Conservation (phyloP, 2,888 invertebrate species). For the Hedya salicella region DNA sequence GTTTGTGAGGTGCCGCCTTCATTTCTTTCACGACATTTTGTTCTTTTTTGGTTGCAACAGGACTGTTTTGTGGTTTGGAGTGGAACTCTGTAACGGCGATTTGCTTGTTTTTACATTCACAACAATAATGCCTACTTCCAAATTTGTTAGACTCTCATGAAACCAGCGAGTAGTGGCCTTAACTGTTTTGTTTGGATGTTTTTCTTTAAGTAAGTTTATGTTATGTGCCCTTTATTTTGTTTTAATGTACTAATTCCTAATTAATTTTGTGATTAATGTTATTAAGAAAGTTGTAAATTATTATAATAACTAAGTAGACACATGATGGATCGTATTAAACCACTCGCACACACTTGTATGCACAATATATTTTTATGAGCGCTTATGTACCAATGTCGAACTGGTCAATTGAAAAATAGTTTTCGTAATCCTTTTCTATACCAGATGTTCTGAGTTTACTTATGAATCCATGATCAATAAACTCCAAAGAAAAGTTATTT, state of each 20-base stretch:
- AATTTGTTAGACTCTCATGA: not conserved
- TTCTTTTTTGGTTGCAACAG: constrained; percentile 8
- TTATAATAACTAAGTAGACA: no score
- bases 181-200: constrained; percentile 20
- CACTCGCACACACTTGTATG: no score
- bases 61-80: constrained; percentile 13
- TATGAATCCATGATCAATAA: no score
- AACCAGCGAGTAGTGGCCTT: constrained; percentile 9
- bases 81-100: constrained; percentile 2
- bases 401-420: not conserved
- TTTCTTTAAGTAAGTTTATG: constrained; percentile 12
- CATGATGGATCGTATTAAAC: no score
- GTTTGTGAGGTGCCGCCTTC: constrained; percentile 10
- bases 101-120: constrained; percentile 29
- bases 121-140: not conserved
- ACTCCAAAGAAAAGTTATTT: no score
- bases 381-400: not conserved
- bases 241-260: constrained; percentile 4
- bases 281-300: no score
- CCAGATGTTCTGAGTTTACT: no score
- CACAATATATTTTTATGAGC: not conserved
- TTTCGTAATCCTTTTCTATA: not conserved
- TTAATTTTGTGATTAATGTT: constrained; percentile 8
- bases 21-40: constrained; percentile 7
- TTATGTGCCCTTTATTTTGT: constrained; percentile 7